Evolutionary conservation across 2,888 invertebrate species (phyloP).

Genomic region (Philereme vetulata): DNA sequence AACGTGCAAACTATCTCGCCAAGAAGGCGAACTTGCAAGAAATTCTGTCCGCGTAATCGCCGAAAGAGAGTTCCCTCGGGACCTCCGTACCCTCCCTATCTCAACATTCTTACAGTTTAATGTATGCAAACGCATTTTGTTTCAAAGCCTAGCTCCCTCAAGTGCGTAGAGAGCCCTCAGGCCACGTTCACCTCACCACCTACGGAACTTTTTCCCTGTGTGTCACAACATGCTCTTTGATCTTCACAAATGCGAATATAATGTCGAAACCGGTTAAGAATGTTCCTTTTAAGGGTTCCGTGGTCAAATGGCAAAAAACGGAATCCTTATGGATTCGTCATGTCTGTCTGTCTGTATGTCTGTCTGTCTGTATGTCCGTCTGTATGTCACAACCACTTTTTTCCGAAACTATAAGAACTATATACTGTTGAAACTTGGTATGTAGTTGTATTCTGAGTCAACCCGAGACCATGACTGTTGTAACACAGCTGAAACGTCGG

Average conservation of each 20-base stretch:
- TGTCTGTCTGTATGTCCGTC: too few species aligned
- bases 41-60: constrained; percentile 82
- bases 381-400: too few species aligned
- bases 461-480: too few species aligned
- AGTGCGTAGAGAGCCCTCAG: constrained; percentile 72
- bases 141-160: constrained; percentile 81
- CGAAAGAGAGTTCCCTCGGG: constrained; percentile 76
- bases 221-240: constrained; percentile 81
- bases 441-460: too few species aligned
- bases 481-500: too few species aligned
- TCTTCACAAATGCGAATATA: constrained; percentile 81
- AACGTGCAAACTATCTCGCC: constrained; percentile 76
- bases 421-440: too few species aligned
- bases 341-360: too few species aligned
- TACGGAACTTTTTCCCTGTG: constrained; percentile 71
- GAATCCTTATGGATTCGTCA: too few species aligned
- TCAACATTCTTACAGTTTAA: constrained; percentile 83
- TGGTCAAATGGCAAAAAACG: too few species aligned
- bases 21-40: constrained; percentile 71
- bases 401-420: too few species aligned
- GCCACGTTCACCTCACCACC: constrained; percentile 65
- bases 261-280: constrained; percentile 76
- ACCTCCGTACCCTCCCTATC: constrained; percentile 74
- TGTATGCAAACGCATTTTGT: constrained; percentile 85
- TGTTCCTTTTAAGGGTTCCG: constrained; percentile 42